A percentile compares a stretch with the other conserved stretches of the same genome.
Evolutionary conservation across 2,888 invertebrate species (phyloP).

Genomic region (Tetropium fuscum): DNA sequence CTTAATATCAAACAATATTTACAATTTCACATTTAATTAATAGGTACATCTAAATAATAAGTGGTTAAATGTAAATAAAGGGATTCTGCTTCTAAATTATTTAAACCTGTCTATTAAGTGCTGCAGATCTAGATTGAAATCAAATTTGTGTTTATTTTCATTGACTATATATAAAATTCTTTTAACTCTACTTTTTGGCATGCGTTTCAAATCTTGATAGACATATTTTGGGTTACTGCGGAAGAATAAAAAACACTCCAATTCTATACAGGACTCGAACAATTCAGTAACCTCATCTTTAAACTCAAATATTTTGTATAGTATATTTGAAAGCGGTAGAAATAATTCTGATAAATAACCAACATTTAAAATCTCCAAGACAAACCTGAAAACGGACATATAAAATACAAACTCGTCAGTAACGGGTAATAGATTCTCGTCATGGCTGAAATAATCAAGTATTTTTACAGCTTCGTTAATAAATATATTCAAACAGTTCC

Average conservation of each 20-base stretch:
- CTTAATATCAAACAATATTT: no score
- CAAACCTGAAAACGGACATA: slow-evolving; percentile 51
- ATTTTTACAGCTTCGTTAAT: slow-evolving; percentile 45
- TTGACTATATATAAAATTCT: slow-evolving; percentile 40
- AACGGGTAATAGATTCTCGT: slow-evolving; percentile 54
- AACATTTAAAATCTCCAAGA: slow-evolving; percentile 46
- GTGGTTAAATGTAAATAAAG: no score
- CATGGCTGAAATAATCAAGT: slow-evolving; percentile 45
- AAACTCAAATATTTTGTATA: slow-evolving; percentile 41
- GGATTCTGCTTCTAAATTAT: no score
- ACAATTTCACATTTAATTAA: no score
- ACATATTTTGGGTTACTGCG: slow-evolving; percentile 40
- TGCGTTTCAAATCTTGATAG: slow-evolving; percentile 41
- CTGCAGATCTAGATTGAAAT: slow-evolving; percentile 30
- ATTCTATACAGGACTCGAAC: slow-evolving; percentile 48
- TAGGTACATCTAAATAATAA: no score
- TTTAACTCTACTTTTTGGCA: slow-evolving; percentile 40
- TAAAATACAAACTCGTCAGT: slow-evolving; percentile 52
- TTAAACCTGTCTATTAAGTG: slow-evolving; percentile 13
- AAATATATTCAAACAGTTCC: slow-evolving; percentile 40
- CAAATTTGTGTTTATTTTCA: slow-evolving; percentile 41
- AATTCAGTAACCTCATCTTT: slow-evolving; percentile 45
- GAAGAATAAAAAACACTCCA: slow-evolving; percentile 53
- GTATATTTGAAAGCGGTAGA: slow-evolving; percentile 45
- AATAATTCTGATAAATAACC: slow-evolving; percentile 48